Base-by-base conservation (phyloP, 2,888 invertebrate genomes). In the Andrena chrysosceles region DNA sequence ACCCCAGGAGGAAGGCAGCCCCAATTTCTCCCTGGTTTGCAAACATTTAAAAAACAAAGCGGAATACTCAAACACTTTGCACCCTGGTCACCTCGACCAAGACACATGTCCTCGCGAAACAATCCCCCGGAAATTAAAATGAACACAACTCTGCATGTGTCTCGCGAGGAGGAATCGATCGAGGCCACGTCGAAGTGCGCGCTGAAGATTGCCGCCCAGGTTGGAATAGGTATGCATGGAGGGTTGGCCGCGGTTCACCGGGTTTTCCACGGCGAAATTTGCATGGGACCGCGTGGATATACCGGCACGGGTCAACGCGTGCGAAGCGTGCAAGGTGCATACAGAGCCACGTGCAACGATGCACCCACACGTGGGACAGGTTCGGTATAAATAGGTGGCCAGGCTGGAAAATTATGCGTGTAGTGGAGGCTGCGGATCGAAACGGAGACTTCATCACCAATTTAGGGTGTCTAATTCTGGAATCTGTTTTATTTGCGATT, bases 241-340 rank as follows among this genome's bases (percentile, higher is more conserved):
- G 77, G 73, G 76, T 76, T 42, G 78, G 83, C 83, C 87, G 84
- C 87, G 89, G 89, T 88, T 87, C 87, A 90, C 88, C 84, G 90
- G 87, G 80, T 90, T 90, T 89, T 86, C 86, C 87, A 69, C 79
- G 80, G 83, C 81, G 84, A 89, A 90, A 91, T 91, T 91, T 92
- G 89, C 91, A 92, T 91, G 82, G 90, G 89, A 88, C 89, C 86
- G 77, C 81, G 86, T 85, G 87, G 81, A 88, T 85, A 86, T 81
- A 84, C 79, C 84, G 78, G 81, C 85, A 75, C 81, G 87, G 87
- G 84, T 88, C 86, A 85, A 79, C 83, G 85, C 85, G 73, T 76
- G 84, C 66, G 66, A 60, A 67, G 54, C 62, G n/a, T 63, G 20
- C 20, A 31, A 6, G 56, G 42, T 56, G 69, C 56, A 68, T n/a